Evolutionary conservation across 2,797 vertebrate species (phyloP).

Genomic region (Sebastes alutus): DNA sequence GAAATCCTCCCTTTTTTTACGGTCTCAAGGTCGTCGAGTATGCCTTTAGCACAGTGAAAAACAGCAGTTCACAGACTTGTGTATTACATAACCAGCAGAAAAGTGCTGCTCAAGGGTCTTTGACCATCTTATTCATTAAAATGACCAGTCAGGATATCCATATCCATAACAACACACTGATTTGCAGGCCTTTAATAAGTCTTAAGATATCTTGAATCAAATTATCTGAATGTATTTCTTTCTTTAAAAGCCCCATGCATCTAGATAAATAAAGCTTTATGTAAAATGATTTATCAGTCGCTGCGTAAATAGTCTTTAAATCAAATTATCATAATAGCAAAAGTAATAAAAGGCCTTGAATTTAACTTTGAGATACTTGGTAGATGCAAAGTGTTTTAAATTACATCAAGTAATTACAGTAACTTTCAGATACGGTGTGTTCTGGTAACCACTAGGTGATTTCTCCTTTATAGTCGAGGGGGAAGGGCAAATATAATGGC

Average conservation of each 20-base stretch:
- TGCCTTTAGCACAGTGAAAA: not conserved
- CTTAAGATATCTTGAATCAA: not conserved
- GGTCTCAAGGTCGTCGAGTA: no score
- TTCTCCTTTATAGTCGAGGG: not conserved
- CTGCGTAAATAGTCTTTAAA: not conserved
- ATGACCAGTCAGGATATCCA: not conserved
- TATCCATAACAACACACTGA: not conserved
- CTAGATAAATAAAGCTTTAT: not conserved
- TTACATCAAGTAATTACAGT: not conserved
- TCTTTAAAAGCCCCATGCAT: not conserved
- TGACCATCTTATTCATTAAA: not conserved
- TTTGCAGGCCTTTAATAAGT: not conserved
- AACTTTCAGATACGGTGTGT: not conserved
- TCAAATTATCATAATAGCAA: not conserved
- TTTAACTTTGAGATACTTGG: not conserved
- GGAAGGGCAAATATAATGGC: conserved; percentile 27
- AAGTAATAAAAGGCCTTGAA: not conserved
- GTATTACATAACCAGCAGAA: not conserved
- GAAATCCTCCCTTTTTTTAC: no score
- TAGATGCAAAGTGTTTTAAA: not conserved
- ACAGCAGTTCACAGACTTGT: not conserved
- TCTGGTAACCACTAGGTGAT: conserved; percentile 36
- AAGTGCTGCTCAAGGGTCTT: not conserved
- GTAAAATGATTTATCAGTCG: not conserved
- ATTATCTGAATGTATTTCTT: not conserved